These are phyloP conservation scores for Lophius piscatorius DNA, from an alignment of 2,113 vertebrate species.

Conservation along the genomic window DNA sequence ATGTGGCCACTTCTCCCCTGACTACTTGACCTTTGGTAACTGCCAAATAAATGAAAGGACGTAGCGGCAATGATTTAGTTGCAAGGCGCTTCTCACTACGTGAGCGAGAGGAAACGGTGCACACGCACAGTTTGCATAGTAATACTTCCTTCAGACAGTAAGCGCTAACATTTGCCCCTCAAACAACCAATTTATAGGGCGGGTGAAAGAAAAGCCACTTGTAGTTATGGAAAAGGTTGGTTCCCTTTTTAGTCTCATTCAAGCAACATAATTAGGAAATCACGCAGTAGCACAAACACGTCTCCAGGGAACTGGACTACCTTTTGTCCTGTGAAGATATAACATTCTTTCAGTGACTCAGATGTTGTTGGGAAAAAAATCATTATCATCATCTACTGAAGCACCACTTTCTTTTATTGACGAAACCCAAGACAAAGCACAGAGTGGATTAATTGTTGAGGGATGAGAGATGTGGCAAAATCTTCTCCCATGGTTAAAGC, in stretches of 20 bases:
- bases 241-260: constrained; percentile 50
- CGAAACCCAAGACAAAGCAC: constrained; percentile 64
- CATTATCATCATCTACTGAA: constrained; percentile 62
- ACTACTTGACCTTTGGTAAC: constrained; percentile 73
- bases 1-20: constrained; percentile 18
- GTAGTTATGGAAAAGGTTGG: constrained; percentile 66
- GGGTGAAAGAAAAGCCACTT: no score
- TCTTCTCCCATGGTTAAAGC: no score
- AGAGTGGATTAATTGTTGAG: constrained; percentile 70
- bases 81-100: constrained; percentile 26
- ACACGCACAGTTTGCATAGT: constrained; percentile 26
- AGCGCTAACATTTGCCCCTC: constrained; percentile 61
- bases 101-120: constrained; percentile 13
- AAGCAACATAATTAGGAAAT: constrained; percentile 53
- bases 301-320: constrained; percentile 40
- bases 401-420: constrained; percentile 73
- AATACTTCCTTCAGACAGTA: constrained; percentile 24
- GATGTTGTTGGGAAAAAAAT: constrained; percentile 46
- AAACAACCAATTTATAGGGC: constrained; percentile 61
- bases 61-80: constrained; percentile 64
- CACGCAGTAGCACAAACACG: constrained; percentile 14
- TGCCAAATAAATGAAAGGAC: constrained; percentile 69
- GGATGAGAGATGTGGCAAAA: constrained; percentile 44
- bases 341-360: constrained; percentile 39
- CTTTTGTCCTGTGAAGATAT: constrained; percentile 18